A percentile compares a stretch with the other conserved stretches of the same genome.
phyloP scores from a whole-genome alignment of 2,113 vertebrate genomes.

The Tautogolabrus adspersus region DNA sequence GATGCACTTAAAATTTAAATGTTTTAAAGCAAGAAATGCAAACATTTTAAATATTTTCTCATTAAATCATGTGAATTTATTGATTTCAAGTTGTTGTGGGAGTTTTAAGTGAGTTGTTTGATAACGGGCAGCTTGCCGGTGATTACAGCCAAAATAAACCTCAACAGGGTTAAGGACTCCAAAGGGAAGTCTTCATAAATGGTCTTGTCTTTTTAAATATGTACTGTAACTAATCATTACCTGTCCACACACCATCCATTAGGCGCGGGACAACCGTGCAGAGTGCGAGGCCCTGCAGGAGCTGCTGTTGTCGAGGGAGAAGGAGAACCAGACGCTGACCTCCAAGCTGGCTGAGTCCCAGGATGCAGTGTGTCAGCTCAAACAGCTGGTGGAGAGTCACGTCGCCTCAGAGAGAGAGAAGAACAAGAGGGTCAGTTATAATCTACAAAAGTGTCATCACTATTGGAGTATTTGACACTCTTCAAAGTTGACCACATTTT shows the following conservation, averaged over 20 bases:
- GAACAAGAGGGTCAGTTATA: constrained; percentile 90
- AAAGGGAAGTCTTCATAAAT: too few relatives aligned
- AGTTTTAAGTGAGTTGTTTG: too few relatives aligned
- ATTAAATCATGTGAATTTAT: too few relatives aligned
- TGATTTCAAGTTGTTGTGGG: too few relatives aligned
- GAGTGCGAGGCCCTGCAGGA: constrained; percentile 77
- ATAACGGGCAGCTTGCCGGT: too few relatives aligned
- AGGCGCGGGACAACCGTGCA: constrained; percentile 74
- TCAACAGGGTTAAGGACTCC: too few relatives aligned
- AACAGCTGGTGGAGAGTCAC: constrained; percentile 88
- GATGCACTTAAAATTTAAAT: too few relatives aligned
- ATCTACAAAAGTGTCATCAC: background rate
- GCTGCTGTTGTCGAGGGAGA: constrained; percentile 70
- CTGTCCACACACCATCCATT: background rate
- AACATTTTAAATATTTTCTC: too few relatives aligned
- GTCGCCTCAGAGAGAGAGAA: constrained; percentile 93
- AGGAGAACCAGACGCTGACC: constrained; percentile 80
- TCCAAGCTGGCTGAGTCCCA: constrained; percentile 87
- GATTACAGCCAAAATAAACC: too few relatives aligned
- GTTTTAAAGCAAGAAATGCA: too few relatives aligned
- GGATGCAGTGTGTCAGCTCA: constrained; percentile 89
- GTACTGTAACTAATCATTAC: background rate
- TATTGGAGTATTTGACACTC: background rate
- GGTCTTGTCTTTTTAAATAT: background rate
- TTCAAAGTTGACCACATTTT: background rate